Conservation (phyloP, 2,888 invertebrate genomes). For the Nymphalis polychloros region DNA sequence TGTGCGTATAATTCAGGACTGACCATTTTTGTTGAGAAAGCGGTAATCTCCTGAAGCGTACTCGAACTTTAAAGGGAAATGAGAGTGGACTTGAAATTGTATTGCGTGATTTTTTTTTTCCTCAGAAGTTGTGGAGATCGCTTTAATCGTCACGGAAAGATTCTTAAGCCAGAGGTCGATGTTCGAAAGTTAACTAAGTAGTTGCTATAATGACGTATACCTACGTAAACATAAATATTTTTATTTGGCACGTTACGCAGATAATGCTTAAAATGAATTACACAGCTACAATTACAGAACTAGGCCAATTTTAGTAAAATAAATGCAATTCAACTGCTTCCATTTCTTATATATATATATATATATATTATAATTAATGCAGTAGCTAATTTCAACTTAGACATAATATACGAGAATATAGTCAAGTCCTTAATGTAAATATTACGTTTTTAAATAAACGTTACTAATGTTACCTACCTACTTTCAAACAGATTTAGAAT, state of each 20-base stretch:
- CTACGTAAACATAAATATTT: too few relatives aligned
- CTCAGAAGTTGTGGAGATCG: background rate
- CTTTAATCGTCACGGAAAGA: conserved; percentile 9
- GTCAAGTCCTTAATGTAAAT: too few relatives aligned
- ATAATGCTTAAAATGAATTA: too few relatives aligned
- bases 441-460: background rate
- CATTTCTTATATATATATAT: too few relatives aligned
- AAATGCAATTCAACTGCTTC: too few relatives aligned
- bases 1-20: background rate
- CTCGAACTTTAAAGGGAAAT: conserved; percentile 9
- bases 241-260: too few relatives aligned
- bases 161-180: background rate
- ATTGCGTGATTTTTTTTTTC: conserved; percentile 6
- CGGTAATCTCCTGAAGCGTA: conserved; percentile 1
- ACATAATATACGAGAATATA: too few relatives aligned
- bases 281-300: too few relatives aligned
- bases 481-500: background rate
- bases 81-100: conserved; percentile 8
- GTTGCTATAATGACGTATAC: too few relatives aligned
- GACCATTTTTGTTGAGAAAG: conserved; percentile 13
- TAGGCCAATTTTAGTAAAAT: too few relatives aligned
- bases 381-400: too few relatives aligned
- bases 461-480: background rate
- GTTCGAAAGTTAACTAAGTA: background rate
- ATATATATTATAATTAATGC: too few relatives aligned